These are phyloP conservation scores for Montipora cactus DNA, from an alignment of 64 coral and sea anemone genomes.

Conservation along the genomic window DNA sequence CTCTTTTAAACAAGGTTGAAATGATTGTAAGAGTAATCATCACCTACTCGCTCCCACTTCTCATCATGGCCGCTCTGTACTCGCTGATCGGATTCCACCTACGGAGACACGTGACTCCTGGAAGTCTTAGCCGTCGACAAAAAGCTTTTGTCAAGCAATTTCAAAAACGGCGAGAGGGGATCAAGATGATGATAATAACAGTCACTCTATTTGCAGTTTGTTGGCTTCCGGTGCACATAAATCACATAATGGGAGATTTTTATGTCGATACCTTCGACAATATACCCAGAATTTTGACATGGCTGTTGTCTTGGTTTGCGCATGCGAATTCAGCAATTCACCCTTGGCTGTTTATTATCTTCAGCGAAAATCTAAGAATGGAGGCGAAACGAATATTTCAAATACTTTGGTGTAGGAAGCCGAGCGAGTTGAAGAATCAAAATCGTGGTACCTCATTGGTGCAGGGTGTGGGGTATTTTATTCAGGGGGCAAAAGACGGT, in stretches of 20 bases:
- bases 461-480: neutral
- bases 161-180: conserved; percentile 26
- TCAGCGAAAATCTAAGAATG: conserved; percentile 52
- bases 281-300: neutral
- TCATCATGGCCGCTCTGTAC: conserved; percentile 66
- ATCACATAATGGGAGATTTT: conserved; percentile 38
- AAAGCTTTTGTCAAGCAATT: conserved; percentile 37
- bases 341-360: conserved; percentile 73
- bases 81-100: conserved; percentile 70
- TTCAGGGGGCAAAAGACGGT: too few species aligned
- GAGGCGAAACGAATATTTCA: conserved; percentile 15
- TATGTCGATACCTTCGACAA: neutral
- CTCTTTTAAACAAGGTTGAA: neutral
- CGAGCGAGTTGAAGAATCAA: conserved; percentile 5
- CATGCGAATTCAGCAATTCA: conserved; percentile 78
- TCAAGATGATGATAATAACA: conserved; percentile 55
- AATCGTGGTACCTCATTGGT: conserved; percentile 42
- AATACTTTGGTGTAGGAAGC: neutral
- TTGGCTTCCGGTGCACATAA: conserved; percentile 62
- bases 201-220: conserved; percentile 59
- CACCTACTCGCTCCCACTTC: conserved; percentile 58
- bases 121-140: neutral
- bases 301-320: conserved; percentile 65
- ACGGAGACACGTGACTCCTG: conserved; percentile 55
- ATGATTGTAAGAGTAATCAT: conserved; percentile 71